These are phyloP conservation scores for Campaea margaritaria DNA, from an alignment of 2,888 invertebrate species.

Conservation along the genomic window DNA sequence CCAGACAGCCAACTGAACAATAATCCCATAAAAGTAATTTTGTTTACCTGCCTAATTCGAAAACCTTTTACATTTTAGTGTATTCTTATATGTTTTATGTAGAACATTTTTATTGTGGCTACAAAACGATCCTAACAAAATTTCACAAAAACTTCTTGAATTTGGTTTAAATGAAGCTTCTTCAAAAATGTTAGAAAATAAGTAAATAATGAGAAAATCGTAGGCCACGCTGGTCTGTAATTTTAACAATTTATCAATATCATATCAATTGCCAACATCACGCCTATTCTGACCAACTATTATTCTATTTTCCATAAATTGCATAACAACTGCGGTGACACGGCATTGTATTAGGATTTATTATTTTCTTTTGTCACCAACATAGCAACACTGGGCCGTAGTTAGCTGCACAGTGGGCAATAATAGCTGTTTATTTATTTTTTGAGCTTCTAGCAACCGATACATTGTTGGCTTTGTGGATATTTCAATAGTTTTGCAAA, in stretches of 20 bases:
- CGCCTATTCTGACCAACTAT: conserved; percentile 55
- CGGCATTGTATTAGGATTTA: conserved; percentile 75
- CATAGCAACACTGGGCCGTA: conserved; percentile 59
- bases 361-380: conserved; percentile 72
- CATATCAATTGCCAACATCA: conserved; percentile 45
- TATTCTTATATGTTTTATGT: too few species aligned
- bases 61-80: too few species aligned
- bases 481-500: conserved; percentile 58
- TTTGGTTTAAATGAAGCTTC: neutral
- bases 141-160: too few species aligned
- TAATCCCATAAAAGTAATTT: too few species aligned
- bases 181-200: neutral
- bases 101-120: too few species aligned
- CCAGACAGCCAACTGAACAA: too few species aligned
- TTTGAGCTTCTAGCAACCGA: conserved; percentile 51
- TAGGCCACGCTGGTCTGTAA: neutral
- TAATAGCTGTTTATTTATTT: conserved; percentile 74
- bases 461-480: conserved; percentile 59
- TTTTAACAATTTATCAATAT: conserved; percentile 17
- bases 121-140: too few species aligned
- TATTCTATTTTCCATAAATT: conserved; percentile 70
- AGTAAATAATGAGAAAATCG: conserved; percentile 9
- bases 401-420: conserved; percentile 62
- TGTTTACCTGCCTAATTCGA: too few species aligned
- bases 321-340: conserved; percentile 80